Evolutionary conservation across 2,888 invertebrate species (phyloP), one percentile per base, ranked within the genome.

Genomic region (Ecliptopera silaceata): DNA sequence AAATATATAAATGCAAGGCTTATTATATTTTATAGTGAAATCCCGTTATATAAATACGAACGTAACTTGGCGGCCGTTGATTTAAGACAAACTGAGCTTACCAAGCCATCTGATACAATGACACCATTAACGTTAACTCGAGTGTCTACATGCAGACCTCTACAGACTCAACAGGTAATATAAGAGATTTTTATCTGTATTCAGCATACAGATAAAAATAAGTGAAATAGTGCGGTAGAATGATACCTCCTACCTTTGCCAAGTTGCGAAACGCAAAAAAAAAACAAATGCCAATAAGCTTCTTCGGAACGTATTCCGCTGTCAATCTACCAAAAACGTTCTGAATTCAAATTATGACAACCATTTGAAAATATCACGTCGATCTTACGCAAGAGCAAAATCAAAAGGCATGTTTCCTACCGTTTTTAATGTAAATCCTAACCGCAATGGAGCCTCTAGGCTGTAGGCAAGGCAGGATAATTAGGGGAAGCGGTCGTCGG

Each of bases 401-500:
- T 32, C 15, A 17, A 1, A 31, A 46, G 17, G 1, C 36, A 51
- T 53, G 39, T 45, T 34, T 49, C 26, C 48, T 32, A 39, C 18
- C 18, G 49, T 41, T 54, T 42, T 48, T 54, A 53, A 49, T 57
- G 57, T 48, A 47, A 43, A 49, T 55, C 20, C 38, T 38, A 50
- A 59, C 54, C 59, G 59, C 59, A 59, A 59, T 55, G 47, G 50
- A 59, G 46, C 20, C 43, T 31, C 29, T 48, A 50, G 58, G 46
- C 34, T 50, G 10, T 50, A 22, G 54, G 59, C 62, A 69, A 74
- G 73, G 75, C 75, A 77, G 80, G 75, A 76, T 84, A 82, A 85
- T 86, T 84, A 84, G 80, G 74, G 74, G 76, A 72, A 75, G 75
- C 74, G 70, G 71, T 70, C 18, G 54, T 38, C 15, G 72, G 74